A percentile compares a stretch with the other conserved stretches of the same genome.
These are phyloP conservation scores for Resseliella maxima DNA, from an alignment of 2,888 invertebrate species.

Conservation along the genomic window DNA sequence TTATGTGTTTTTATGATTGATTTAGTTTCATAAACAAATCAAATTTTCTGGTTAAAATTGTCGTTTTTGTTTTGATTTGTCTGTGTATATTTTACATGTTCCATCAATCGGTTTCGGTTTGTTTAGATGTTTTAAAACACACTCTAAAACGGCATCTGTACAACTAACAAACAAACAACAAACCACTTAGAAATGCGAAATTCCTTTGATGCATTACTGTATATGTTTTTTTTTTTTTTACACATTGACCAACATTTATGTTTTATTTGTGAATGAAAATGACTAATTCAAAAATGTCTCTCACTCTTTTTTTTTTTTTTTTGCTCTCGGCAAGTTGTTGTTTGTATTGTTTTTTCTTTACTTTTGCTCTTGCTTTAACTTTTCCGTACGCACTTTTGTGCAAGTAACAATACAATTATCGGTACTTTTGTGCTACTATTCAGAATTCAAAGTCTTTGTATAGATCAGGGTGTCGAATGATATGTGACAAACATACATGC, in stretches of 20 bases:
- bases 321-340: no score
- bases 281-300: neutral
- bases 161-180: conserved; percentile 14
- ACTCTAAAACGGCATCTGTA: neutral
- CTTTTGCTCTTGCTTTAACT: neutral
- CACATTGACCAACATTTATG: neutral
- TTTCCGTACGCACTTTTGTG: conserved; percentile 30
- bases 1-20: no score
- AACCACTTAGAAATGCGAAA: neutral
- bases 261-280: conserved; percentile 28
- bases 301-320: neutral
- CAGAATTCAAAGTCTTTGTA: conserved; percentile 1
- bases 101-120: neutral
- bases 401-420: conserved; percentile 39
- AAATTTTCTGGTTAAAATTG: neutral
- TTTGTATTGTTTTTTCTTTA: neutral
- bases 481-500: neutral
- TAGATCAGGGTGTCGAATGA: neutral
- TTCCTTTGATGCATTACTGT: neutral
- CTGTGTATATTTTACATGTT: neutral
- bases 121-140: conserved; percentile 27
- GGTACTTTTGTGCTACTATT: conserved; percentile 36
- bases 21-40: neutral
- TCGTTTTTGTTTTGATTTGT: neutral
- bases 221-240: neutral